Conservation (phyloP, 2,113 vertebrate species). For the Castor canadensis region DNA sequence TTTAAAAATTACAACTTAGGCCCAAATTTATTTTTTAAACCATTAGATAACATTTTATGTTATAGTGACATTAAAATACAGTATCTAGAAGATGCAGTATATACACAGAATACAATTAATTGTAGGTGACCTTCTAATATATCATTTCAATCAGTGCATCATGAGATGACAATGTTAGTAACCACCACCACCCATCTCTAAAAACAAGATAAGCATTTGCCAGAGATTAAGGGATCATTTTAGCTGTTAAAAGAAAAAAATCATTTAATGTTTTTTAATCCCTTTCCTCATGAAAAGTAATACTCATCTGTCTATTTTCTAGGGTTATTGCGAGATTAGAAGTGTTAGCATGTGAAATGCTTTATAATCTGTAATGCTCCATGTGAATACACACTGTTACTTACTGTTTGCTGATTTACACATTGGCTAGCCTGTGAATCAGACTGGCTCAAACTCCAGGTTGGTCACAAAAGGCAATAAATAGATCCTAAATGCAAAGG, state of each 20-base stretch:
- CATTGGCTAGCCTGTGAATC: not conserved
- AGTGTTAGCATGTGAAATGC: not conserved
- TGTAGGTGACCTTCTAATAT: not conserved
- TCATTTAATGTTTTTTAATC: not conserved
- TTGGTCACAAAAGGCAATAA: not conserved
- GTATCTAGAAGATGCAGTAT: not conserved
- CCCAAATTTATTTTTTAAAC: slow-evolving; percentile 24
- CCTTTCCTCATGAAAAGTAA: not conserved
- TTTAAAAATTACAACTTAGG: slow-evolving; percentile 39
- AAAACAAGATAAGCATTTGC: not conserved
- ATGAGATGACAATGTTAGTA: not conserved
- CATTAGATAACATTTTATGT: not conserved
- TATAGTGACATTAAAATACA: slow-evolving; percentile 7
- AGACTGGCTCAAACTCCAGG: not conserved
- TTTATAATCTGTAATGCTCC: not conserved
- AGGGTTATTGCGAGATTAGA: not conserved
- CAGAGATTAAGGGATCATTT: slow-evolving; percentile 6
- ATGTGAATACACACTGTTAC: not conserved
- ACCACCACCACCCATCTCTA: not conserved
- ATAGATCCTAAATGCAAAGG: not conserved
- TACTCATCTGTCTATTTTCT: not conserved
- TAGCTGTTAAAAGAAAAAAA: not conserved
- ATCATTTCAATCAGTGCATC: slow-evolving; percentile 31
- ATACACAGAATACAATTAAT: not conserved
- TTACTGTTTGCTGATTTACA: not conserved